phyloP scores from a whole-genome alignment of 2,888 invertebrate species.

The Cerceris rybyensis region DNA sequence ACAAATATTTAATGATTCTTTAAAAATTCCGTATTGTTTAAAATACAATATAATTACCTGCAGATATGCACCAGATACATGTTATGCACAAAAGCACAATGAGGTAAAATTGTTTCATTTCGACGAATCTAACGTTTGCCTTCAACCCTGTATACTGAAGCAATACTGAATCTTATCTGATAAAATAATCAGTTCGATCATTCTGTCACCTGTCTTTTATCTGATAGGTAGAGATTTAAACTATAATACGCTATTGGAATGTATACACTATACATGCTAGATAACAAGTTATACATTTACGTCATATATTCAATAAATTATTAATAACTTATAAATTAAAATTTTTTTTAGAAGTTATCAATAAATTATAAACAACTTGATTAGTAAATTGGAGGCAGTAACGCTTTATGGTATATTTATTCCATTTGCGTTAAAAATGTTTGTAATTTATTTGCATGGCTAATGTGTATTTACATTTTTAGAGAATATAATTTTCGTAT shows the following conservation, averaged over 20 bases:
- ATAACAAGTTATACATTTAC: not conserved
- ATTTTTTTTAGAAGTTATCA: too few species aligned
- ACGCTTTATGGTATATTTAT: too few species aligned
- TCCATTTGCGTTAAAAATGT: slow-evolving; percentile 19
- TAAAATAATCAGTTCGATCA: slow-evolving; percentile 26
- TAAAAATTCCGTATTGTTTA: not conserved
- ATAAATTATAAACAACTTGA: too few species aligned
- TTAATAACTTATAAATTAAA: too few species aligned
- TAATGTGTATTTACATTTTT: slow-evolving; percentile 45
- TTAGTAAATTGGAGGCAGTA: too few species aligned
- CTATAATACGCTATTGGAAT: not conserved
- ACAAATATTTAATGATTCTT: not conserved
- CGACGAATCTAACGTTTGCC: not conserved
- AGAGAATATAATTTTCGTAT: slow-evolving; percentile 36
- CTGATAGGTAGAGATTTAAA: slow-evolving; percentile 1
- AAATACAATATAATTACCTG: slow-evolving; percentile 38
- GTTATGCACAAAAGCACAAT: slow-evolving; percentile 14
- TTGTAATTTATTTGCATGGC: slow-evolving; percentile 36
- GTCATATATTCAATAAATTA: not conserved
- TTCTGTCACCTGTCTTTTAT: slow-evolving; percentile 10
- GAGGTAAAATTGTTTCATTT: slow-evolving; percentile 32
- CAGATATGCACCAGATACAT: not conserved
- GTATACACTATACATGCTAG: not conserved
- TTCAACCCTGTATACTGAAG: not conserved
- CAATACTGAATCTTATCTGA: slow-evolving; percentile 49